phyloP scores from a whole-genome alignment of 2,797 vertebrate species.

The Pogoniulus pusillus region DNA sequence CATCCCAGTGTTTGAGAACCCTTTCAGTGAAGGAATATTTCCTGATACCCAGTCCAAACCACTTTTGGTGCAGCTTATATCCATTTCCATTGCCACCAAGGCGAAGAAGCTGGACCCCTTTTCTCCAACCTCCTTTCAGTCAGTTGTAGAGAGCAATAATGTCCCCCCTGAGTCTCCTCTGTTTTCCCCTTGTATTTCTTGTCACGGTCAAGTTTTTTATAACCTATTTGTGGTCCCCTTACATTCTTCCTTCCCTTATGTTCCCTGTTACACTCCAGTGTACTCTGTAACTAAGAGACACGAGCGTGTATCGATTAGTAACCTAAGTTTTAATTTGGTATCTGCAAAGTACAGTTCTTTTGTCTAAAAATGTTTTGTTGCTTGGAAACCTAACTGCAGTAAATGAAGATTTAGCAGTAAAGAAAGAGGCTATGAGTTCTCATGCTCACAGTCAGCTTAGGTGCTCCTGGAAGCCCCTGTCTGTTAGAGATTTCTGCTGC shows the following conservation, averaged over 20 bases:
- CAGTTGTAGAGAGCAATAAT: too few species aligned
- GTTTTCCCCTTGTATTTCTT: not conserved
- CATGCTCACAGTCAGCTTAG: not conserved
- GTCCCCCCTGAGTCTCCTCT: too few species aligned
- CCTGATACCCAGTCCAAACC: too few species aligned
- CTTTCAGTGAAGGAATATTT: too few species aligned
- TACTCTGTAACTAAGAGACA: not conserved
- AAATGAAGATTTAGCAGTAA: slow-evolving; percentile 29
- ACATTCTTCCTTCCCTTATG: too few species aligned
- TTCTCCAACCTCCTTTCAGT: too few species aligned
- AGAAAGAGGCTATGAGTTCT: not conserved
- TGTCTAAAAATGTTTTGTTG: slow-evolving; percentile 57
- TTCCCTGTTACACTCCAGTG: not conserved
- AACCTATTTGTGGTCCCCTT: not conserved
- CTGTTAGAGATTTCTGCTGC: slow-evolving; percentile 24
- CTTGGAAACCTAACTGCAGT: slow-evolving; percentile 50
- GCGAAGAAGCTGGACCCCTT: too few species aligned
- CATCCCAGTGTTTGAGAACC: too few species aligned
- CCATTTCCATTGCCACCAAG: too few species aligned
- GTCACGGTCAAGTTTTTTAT: not conserved
- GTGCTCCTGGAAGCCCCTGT: not conserved
- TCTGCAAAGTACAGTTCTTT: slow-evolving; percentile 1
- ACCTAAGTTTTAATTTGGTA: slow-evolving; percentile 7
- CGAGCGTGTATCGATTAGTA: not conserved
- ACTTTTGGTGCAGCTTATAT: too few species aligned